Percentiles rank a stretch among this genome's conserved stretches.
Conservation (phyloP, 2,113 vertebrate species). For the Anser cygnoides region DNA sequence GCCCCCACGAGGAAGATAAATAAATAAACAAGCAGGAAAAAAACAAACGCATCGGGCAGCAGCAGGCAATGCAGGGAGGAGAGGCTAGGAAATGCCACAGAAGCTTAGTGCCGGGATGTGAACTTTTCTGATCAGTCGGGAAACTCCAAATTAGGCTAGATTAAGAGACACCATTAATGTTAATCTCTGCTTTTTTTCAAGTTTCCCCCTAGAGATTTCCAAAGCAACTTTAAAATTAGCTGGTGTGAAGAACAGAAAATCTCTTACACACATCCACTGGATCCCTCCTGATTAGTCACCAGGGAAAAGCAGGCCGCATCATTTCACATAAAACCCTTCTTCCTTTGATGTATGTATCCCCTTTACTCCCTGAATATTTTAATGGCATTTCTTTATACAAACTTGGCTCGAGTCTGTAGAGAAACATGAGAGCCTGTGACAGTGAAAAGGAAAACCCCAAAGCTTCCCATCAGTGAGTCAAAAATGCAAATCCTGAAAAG, state of each 20-base stretch:
- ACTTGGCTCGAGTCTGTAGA: constrained; percentile 19
- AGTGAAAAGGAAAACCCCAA: constrained; percentile 36
- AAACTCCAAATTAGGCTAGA: constrained; percentile 14
- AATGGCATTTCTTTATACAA: constrained; percentile 43
- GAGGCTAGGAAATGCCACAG: not conserved
- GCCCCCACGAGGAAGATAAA: not conserved
- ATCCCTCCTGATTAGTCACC: constrained; percentile 20
- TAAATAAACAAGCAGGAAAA: constrained; percentile 46
- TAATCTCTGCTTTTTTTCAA: not conserved
- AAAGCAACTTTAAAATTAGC: constrained; percentile 4
- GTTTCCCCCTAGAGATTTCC: not conserved
- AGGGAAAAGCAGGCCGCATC: constrained; percentile 46
- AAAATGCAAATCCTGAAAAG: constrained; percentile 65
- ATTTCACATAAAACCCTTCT: constrained; percentile 44
- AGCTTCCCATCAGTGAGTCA: constrained; percentile 30
- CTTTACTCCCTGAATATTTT: constrained; percentile 43
- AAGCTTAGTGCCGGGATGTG: not conserved
- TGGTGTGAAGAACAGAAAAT: not conserved
- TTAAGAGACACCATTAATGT: not conserved
- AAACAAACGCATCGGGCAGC: not conserved
- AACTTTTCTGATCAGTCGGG: not conserved
- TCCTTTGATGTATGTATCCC: constrained; percentile 54
- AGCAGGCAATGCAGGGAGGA: not conserved
- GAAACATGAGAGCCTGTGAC: constrained; percentile 43
- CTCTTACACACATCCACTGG: not conserved